These are phyloP conservation scores for Lathamus discolor DNA, from an alignment of 2,113 vertebrate genomes.

Conservation along the genomic window DNA sequence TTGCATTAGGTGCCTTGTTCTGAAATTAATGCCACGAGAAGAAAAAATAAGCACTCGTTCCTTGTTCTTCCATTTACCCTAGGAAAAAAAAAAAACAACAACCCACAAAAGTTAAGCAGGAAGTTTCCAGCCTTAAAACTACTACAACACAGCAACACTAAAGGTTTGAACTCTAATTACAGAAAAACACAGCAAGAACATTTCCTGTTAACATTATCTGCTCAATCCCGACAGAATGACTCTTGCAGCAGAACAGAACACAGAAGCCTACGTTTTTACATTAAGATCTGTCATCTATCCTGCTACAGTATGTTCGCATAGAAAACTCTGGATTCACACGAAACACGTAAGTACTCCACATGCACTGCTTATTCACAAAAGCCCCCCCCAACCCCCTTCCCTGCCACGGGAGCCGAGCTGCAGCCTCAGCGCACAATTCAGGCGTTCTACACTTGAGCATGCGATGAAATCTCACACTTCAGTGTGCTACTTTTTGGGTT, in stretches of 20 bases:
- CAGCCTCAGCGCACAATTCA: rapidly evolving
- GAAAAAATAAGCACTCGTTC: slow-evolving; percentile 96
- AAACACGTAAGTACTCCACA: rapidly evolving
- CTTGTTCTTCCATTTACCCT: slow-evolving; percentile 98
- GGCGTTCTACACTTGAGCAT: rapidly evolving
- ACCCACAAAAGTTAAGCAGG: not conserved
- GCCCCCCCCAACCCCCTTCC: rapidly evolving
- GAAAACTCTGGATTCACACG: rapidly evolving
- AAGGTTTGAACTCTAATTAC: rapidly evolving
- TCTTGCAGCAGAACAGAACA: not conserved
- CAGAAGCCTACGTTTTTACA: rapidly evolving
- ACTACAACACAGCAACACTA: not conserved
- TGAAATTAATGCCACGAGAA: slow-evolving; percentile 94
- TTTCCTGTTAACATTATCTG: too few species aligned
- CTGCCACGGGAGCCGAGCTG: not conserved
- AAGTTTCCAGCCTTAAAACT: not conserved
- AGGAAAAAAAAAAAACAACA: not conserved
- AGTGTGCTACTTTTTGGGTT: rapidly evolving
- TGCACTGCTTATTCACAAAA: rapidly evolving
- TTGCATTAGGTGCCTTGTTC: slow-evolving; percentile 95
- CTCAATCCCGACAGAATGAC: rapidly evolving
- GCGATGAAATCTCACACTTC: rapidly evolving
- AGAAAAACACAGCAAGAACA: not conserved
- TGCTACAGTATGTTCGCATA: rapidly evolving
- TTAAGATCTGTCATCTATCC: rapidly evolving